A percentile compares a stretch with the other conserved stretches of the same genome.
Evolutionary conservation across 2,888 invertebrate species (phyloP).

Genomic region (Nezara viridula): DNA sequence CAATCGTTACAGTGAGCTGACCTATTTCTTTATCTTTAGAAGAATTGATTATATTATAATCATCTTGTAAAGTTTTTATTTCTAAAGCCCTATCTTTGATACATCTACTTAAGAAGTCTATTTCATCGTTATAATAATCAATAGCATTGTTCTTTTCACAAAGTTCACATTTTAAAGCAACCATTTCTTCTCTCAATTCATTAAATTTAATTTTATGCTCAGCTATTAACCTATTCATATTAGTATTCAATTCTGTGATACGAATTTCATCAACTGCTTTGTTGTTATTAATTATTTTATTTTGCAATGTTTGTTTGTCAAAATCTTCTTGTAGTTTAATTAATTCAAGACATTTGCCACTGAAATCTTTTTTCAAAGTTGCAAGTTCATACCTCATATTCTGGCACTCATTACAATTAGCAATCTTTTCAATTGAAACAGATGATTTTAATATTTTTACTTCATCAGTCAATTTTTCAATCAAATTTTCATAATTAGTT

Average conservation of each 20-base stretch:
- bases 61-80: constrained; percentile 43
- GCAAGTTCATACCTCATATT: constrained; percentile 27
- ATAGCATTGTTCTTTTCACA: constrained; percentile 50
- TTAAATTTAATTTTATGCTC: constrained; percentile 14
- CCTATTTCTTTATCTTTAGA: constrained; percentile 55
- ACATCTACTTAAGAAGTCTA: constrained; percentile 50
- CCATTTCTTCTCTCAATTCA: constrained; percentile 52
- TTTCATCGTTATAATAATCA: constrained; percentile 51
- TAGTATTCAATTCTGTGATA: constrained; percentile 11
- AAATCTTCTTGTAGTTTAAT: constrained; percentile 25
- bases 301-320: background rate
- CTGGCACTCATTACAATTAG: constrained; percentile 7
- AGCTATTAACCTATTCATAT: background rate
- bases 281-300: background rate
- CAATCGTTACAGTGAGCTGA: constrained; percentile 50
- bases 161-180: constrained; percentile 48
- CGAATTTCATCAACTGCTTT: background rate
- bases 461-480: constrained; percentile 22
- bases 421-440: background rate
- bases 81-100: constrained; percentile 41
- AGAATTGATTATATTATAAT: constrained; percentile 56
- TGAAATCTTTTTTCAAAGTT: constrained; percentile 39
- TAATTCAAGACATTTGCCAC: constrained; percentile 23
- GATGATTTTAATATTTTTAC: background rate
- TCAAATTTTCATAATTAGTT: background rate